Evolutionary conservation across 1,140 invertebrate species (phyloP), one percentile per base, ranked within the genome.

Genomic region (Acromyrmex charruanus): DNA sequence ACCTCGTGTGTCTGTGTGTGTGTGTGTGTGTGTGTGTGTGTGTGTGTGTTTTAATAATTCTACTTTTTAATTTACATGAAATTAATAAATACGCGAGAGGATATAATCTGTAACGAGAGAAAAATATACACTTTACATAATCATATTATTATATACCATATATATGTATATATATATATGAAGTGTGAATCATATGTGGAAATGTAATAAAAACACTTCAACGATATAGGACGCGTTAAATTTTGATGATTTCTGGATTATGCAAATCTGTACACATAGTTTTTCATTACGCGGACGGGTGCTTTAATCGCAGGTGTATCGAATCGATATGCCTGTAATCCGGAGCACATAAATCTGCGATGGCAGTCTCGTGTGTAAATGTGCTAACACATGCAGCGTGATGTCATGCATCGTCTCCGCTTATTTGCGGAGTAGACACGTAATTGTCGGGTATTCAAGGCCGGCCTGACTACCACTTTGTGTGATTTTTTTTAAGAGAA

Each of bases 381-480:
- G 39, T 28, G 68, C 28, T n/a, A 82, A 79, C 59, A 53, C 84
- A 65, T 58, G 44, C 82, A 72, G 28, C 79, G 86, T 85, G 77
- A 90, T 88, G 82, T 90, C 80, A 88, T 58, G 77, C 71, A 49
- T 91, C 77, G 81, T 88, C 61, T 89, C 80, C 59, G 89, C 74
- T 90, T 88, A 87, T 91, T 89, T 77, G 85, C 75, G 65, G 66
- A 69, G 85, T 61, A 69, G 86, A 88, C 88, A 61, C 84, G 88
- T 90, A 91, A 91, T 91, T 90, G 84, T 87, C 55, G 58, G 68
- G 79, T 59, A 72, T 85, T 85, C 88, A 91, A 91, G 90, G 91
- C 61, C 90, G 66, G 55, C 53, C 77, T 68, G 61, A 59, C 89
- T 59, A 81, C 72, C 90, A 90, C 86, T 88, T 89, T 65, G 85